These are phyloP conservation scores for Palaemon carinicauda DNA, from an alignment of 1,140 invertebrate species.

Conservation along the genomic window DNA sequence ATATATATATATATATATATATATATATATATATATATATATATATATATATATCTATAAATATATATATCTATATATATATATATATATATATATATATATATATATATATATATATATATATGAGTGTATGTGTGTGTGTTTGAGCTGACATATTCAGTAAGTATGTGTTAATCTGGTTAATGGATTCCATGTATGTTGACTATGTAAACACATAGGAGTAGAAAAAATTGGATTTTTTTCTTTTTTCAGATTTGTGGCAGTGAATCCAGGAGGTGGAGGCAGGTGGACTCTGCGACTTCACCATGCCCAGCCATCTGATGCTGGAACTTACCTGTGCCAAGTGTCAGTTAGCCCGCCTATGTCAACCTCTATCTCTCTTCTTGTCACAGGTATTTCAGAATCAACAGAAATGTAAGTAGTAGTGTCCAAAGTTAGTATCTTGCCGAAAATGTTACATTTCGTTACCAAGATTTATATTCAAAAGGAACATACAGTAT, in stretches of 20 bases:
- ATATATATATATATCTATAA: not conserved
- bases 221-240: too few species aligned
- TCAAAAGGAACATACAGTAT: too few species aligned
- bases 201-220: too few species aligned
- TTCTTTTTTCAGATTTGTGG: constrained; percentile 19
- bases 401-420: not conserved
- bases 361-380: constrained; percentile 10
- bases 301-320: constrained; percentile 25
- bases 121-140: not conserved
- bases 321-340: constrained; percentile 41
- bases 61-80: not conserved
- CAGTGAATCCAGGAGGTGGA: constrained; percentile 34
- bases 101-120: not conserved
- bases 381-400: constrained; percentile 34
- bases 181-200: too few species aligned
- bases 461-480: too few species aligned
- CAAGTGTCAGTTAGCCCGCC: constrained; percentile 42
- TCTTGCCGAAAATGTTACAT: too few species aligned
- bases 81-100: not conserved
- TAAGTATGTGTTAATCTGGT: too few species aligned
- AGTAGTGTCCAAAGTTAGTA: too few species aligned
- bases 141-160: too few species aligned
- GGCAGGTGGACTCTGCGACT: constrained; percentile 28
- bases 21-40: not conserved
- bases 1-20: not conserved